A percentile compares a stretch with the other conserved stretches of the same genome.
Conservation (phyloP, 2,888 invertebrate genomes). For the Congeria kusceri region DNA sequence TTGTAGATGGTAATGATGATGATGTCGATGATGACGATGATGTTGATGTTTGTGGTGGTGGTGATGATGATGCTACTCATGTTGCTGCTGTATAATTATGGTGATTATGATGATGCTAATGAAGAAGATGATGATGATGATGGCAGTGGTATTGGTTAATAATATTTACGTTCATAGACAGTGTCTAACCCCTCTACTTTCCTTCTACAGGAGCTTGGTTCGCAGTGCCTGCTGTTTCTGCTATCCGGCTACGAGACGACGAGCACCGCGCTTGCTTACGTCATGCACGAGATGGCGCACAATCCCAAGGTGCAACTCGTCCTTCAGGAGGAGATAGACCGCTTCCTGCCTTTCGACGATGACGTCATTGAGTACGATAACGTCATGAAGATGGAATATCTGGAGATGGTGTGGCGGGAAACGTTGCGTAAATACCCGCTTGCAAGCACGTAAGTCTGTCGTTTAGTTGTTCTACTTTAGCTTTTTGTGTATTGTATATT, state of each 20-base stretch:
- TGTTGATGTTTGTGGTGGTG: no score
- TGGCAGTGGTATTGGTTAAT: no score
- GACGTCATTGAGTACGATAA: slow-evolving; percentile 81
- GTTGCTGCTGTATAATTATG: no score
- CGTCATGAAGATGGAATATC: slow-evolving; percentile 82
- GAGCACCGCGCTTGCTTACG: slow-evolving; percentile 86
- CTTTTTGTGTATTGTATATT: no score
- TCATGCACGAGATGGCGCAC: slow-evolving; percentile 86
- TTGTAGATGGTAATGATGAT: no score
- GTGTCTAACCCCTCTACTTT: not conserved
- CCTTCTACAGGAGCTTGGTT: slow-evolving; percentile 80
- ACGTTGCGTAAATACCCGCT: slow-evolving; percentile 85
- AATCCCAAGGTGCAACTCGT: slow-evolving; percentile 86
- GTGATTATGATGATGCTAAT: no score
- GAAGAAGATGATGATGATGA: no score
- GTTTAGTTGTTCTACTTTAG: no score
- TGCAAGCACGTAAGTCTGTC: slow-evolving; percentile 79
- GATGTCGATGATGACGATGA: no score
- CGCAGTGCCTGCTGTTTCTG: slow-evolving; percentile 85
- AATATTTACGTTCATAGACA: no score
- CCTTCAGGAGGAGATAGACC: slow-evolving; percentile 85
- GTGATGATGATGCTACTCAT: no score
- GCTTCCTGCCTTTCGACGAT: slow-evolving; percentile 73
- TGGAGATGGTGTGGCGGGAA: slow-evolving; percentile 86
- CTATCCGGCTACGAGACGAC: slow-evolving; percentile 87